Base-by-base conservation (phyloP, 2,888 invertebrate species). In the Euspilapteryx auroguttella region DNA sequence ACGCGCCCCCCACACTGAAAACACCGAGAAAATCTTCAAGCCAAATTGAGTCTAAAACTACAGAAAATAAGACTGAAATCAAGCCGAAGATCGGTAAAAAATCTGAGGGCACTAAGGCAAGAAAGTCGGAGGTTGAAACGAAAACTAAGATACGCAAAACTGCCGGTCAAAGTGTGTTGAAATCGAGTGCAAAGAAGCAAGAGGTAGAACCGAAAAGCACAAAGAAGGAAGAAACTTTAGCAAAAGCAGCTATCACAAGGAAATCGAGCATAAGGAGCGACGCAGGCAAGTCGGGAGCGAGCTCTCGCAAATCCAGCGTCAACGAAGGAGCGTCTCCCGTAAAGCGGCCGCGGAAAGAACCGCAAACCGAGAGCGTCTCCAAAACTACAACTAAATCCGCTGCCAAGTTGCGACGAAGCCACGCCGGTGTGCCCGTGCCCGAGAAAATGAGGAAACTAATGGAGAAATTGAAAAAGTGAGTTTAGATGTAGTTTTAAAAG, bases 391-490 rank as follows among this genome's bases (percentile, higher is more conserved):
- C 33, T 14, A 32, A n/a, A n/a, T 17, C 40, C 1, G 40, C 39
- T 22, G 40, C 38, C 6, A 56, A 53, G 25, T 32, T 41, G 0
- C 44, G 47, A 11, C 41, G 55, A 13, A 44, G 40, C 22, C 62
- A 65, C 36, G 41, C 49, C 1, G 69, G 68, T 15, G 65, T 68
- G 9, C 68, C 73, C 12, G 53, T 75, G 17, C 65, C 71, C 3
- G 62, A 64, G 5, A 68, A 62, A 28, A 56, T 61, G 62, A 50
- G 42, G 30, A 62, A 61, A 38, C 37, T 62, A 3, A 45, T 58
- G 44, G 49, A 52, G 30, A 57, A 53, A 34, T 39, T 38, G 29
- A 54, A 51, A 33, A 52, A 52, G 40, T 49, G 41, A 33, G 21
- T 12, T 17, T 6, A 6, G 13, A 8, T 7, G 11, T 22, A 22